Base-by-base conservation (phyloP, 2,113 vertebrate genomes). In the Apodemus speciosus region DNA sequence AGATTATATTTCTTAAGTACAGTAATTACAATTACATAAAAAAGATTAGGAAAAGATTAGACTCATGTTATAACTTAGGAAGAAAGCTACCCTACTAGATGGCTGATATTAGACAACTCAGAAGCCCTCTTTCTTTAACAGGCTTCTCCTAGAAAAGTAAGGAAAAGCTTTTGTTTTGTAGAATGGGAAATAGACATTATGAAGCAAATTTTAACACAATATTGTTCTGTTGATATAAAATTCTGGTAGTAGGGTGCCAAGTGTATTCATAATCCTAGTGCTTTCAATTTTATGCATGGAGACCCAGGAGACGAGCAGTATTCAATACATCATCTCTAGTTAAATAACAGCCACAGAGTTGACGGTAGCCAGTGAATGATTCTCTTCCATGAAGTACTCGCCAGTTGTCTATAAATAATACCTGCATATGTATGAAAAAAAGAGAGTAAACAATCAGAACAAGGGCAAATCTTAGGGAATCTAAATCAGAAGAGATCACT, bases 301-400 rank as follows among this genome's bases (percentile, higher is more conserved):
- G 98, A 0, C 99, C 99, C 56, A 99, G 98, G 40, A 98, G 80
- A 35, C 99, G 99, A 8, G 99, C 99, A 0, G 98, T 97, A 97
- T 99, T 99, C 49, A 99, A 98, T 73, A 99, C 94, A 0, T 99
- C 99, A 1, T 99, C 99, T 89, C 99, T 97, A 0, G 98, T 99
- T 98, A 99, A 98, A 95, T 99, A 99, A 93, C 99, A 99, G 56
- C 99, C 99, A 4, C 99, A 99, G 35, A 99, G 98, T 95, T 99
- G 99, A 69, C 99, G 98, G 93, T 98, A 98, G 4, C 99, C 99
- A 0, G 98, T 99, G 98, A 99, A 99, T 0, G 99, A 99, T 53
- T 99, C 99, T 85, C 99, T 98, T 3, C 99, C 99, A 0, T 99
- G 99, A 95, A 99, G 97, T 14, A 99, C 98, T 0, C 99, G 98